Conservation (phyloP, 2,797 vertebrate species). For the Lacerta bilineata region DNA sequence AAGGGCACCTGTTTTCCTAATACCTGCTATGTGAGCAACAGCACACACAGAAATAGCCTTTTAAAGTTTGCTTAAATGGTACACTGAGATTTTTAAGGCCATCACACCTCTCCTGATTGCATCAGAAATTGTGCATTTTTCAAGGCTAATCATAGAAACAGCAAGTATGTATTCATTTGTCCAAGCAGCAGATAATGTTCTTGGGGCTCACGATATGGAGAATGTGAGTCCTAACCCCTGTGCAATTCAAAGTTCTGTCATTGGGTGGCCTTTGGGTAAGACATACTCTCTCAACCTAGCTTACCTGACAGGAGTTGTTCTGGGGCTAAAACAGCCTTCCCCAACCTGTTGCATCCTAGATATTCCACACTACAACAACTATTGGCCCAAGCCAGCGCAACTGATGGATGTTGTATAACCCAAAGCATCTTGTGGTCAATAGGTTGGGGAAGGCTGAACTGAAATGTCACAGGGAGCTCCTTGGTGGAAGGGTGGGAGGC, state of each 20-base stretch:
- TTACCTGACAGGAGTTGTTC: background rate
- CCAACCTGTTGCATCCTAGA: no score
- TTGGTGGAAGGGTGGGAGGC: conserved; percentile 8
- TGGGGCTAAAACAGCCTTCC: conserved; percentile 3
- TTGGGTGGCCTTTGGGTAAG: background rate
- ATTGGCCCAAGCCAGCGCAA: no score
- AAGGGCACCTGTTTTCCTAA: background rate
- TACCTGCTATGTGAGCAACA: background rate
- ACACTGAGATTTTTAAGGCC: background rate
- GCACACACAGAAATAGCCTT: background rate
- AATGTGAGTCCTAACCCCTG: background rate
- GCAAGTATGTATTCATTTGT: background rate
- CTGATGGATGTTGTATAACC: no score
- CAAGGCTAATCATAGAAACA: background rate
- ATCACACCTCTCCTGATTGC: background rate
- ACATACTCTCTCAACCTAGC: background rate
- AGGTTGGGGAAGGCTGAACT: no score
- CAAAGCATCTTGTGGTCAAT: no score
- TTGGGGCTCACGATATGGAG: no score
- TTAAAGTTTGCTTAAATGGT: background rate
- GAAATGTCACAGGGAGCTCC: background rate
- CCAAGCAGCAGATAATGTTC: background rate
- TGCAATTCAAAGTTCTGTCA: background rate
- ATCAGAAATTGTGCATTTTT: background rate
- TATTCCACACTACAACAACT: no score